These are phyloP conservation scores for Corythucha ciliata DNA, from an alignment of 2,888 invertebrate species.

Conservation along the genomic window DNA sequence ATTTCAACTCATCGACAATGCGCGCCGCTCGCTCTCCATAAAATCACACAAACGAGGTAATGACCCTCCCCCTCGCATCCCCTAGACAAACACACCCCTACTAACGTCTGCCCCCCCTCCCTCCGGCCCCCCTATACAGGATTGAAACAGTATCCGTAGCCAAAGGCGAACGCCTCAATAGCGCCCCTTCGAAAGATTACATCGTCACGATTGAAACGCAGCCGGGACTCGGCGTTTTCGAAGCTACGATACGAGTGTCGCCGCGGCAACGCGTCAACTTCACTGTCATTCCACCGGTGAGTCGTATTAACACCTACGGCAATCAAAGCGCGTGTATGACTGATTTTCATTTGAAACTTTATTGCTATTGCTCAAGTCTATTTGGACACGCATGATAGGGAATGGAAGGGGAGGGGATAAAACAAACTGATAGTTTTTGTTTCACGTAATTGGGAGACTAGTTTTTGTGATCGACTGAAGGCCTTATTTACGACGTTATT, in stretches of 20 bases:
- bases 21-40: slow-evolving; percentile 47
- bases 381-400: too few relatives aligned
- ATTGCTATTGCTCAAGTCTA: slow-evolving; percentile 56
- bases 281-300: slow-evolving; percentile 59
- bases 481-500: too few relatives aligned
- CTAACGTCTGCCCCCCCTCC: too few relatives aligned
- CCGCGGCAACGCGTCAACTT: slow-evolving; percentile 40
- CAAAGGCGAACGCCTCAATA: slow-evolving; percentile 13
- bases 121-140: too few relatives aligned
- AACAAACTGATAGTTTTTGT: too few relatives aligned
- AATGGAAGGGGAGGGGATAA: too few relatives aligned
- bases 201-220: slow-evolving; percentile 53
- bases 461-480: too few relatives aligned
- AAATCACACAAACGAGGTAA: slow-evolving; percentile 50
- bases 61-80: too few relatives aligned
- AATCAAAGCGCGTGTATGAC: slow-evolving; percentile 67
- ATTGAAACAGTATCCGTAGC: too few relatives aligned
- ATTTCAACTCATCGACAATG: slow-evolving; percentile 55
- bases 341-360: slow-evolving; percentile 63
- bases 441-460: too few relatives aligned
- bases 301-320: slow-evolving; percentile 71
- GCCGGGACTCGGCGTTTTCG: slow-evolving; percentile 66
- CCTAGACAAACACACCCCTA: too few relatives aligned
- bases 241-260: slow-evolving; percentile 57
- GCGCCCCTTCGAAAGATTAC: slow-evolving; percentile 44